A percentile compares a stretch with the other conserved stretches of the same genome.
These are phyloP conservation scores for Eupleurogrammus muticus DNA, from an alignment of 2,797 vertebrate genomes.

Conservation along the genomic window DNA sequence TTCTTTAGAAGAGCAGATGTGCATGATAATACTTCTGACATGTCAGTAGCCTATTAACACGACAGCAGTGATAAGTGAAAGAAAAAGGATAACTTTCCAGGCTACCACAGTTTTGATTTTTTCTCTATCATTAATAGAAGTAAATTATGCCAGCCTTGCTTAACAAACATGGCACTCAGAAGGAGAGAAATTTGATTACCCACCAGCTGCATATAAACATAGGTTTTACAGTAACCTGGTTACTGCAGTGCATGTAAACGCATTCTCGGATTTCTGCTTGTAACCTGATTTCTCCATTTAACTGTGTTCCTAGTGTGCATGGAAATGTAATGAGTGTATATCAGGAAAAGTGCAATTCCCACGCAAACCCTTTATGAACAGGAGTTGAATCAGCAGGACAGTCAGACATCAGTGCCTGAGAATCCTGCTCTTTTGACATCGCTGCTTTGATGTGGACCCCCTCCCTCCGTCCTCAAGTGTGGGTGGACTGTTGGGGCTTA, in stretches of 20 bases:
- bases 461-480: conserved; percentile 69
- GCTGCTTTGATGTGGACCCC: conserved; percentile 81
- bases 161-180: conserved; percentile 36
- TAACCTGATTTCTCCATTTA: conserved; percentile 55
- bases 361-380: conserved; percentile 65
- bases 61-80: neutral
- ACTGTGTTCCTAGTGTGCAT: conserved; percentile 35
- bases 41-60: conserved; percentile 4
- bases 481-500: conserved; percentile 69
- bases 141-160: conserved; percentile 28
- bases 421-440: conserved; percentile 75
- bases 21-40: conserved; percentile 8
- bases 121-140: conserved; percentile 30
- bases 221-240: conserved; percentile 51
- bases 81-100: conserved; percentile 21
- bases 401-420: conserved; percentile 75
- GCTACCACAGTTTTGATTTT: conserved; percentile 27
- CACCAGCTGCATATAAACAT: conserved; percentile 39
- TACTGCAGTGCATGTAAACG: conserved; percentile 35
- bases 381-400: conserved; percentile 76
- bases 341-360: conserved; percentile 67
- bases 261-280: conserved; percentile 32
- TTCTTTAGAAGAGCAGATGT: conserved; percentile 22
- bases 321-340: conserved; percentile 46
- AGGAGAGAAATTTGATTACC: conserved; percentile 40